A percentile compares a stretch with the other conserved stretches of the same genome.
Evolutionary conservation across 2,113 vertebrate species (phyloP).

Genomic region (Oenanthe melanoleuca): DNA sequence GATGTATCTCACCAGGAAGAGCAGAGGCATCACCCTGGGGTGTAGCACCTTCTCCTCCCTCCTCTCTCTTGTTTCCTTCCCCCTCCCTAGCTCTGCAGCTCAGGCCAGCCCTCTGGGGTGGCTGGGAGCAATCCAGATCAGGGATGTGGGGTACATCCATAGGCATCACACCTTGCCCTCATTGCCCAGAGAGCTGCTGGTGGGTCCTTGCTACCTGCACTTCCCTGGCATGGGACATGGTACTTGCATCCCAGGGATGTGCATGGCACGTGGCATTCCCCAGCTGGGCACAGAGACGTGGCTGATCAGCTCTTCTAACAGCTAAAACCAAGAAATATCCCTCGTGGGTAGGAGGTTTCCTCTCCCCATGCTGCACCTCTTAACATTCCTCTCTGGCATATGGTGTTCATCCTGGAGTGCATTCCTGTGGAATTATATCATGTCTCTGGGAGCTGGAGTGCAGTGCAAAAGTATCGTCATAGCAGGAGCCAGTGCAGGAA

Average conservation of each 20-base stretch:
- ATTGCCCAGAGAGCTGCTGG: background rate
- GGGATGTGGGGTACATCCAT: background rate
- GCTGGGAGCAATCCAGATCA: background rate
- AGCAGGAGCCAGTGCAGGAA: background rate
- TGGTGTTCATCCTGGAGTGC: background rate
- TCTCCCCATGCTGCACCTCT: background rate
- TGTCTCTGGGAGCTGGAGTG: background rate
- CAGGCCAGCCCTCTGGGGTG: background rate
- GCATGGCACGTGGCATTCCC: background rate
- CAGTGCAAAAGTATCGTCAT: accelerated
- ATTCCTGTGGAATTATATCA: conserved; percentile 37
- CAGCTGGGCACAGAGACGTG: accelerated
- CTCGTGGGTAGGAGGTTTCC: background rate
- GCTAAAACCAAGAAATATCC: background rate
- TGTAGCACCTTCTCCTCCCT: background rate
- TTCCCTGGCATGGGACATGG: background rate
- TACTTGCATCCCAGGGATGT: background rate
- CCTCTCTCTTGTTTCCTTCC: background rate
- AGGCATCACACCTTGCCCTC: background rate
- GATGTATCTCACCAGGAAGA: background rate
- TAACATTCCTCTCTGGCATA: accelerated
- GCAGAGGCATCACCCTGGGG: background rate
- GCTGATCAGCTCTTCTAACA: background rate
- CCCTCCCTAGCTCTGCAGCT: background rate
- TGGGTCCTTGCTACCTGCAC: background rate